phyloP scores from a whole-genome alignment of 1,140 invertebrate species.

The Zaprionus africanus region DNA sequence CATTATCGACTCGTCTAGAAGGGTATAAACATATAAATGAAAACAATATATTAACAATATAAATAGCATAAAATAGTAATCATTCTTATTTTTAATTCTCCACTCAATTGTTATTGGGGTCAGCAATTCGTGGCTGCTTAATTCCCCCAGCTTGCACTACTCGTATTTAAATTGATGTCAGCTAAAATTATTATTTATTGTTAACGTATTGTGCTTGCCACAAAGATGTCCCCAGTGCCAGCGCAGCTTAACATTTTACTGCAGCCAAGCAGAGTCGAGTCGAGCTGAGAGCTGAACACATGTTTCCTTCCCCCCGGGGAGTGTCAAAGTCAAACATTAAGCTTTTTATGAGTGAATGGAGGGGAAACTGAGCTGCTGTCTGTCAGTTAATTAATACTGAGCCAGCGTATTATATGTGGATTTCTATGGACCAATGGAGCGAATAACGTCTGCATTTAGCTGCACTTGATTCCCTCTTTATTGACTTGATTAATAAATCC shows the following conservation, averaged over 20 bases:
- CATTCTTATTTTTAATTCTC: not conserved
- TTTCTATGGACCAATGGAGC: constrained; percentile 8
- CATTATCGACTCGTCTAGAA: no score
- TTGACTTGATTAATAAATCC: constrained; percentile 41
- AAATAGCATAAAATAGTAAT: not conserved
- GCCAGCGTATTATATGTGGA: constrained; percentile 3
- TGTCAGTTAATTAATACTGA: constrained; percentile 31
- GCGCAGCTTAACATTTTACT: constrained; percentile 26
- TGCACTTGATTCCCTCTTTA: not conserved
- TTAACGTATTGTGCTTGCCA: constrained; percentile 26
- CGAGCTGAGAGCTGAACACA: not conserved
- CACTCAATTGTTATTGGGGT: not conserved
- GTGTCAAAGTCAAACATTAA: constrained; percentile 14
- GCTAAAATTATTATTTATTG: constrained; percentile 29
- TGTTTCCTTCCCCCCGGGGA: constrained; percentile 11
- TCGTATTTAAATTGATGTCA: constrained; percentile 2
- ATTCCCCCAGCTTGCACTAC: constrained; percentile 5
- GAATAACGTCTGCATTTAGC: not conserved
- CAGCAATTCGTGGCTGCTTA: not conserved
- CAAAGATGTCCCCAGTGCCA: constrained; percentile 22
- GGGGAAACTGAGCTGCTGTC: constrained; percentile 6
- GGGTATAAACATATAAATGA: not conserved
- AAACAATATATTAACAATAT: no score
- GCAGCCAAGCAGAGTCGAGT: constrained; percentile 18
- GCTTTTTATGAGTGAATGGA: not conserved